Base-by-base conservation (phyloP, 2,888 invertebrate species). In the Phengaris alcon region DNA sequence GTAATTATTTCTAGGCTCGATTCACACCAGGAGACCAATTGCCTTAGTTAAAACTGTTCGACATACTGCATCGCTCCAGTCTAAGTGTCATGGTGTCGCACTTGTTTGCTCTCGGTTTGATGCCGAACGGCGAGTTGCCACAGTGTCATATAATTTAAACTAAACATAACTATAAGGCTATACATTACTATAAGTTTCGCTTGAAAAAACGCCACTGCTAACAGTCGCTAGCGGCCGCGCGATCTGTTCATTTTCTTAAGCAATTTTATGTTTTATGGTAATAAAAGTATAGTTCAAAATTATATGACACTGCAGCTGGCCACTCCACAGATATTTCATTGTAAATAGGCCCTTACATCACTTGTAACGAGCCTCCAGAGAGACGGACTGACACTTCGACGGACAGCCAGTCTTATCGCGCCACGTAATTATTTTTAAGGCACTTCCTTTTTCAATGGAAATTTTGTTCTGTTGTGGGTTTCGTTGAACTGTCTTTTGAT, bases 341-440 rank as follows among this genome's bases (percentile, higher is more conserved):
- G 64, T 22, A 6, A 64, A 64, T 35, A 0, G 10, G 12, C 35
- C 64, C 13, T 64, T 35, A 64, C 12, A 35, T 35, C 72, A 54
- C 54, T 70, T 70, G 70, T 52, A 70, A 70, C 22, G 7, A 72
- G 72, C 72, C 22, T 35, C 8, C 52, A 35, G 7, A 72, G 35
- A 54, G 72, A 72, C 72, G 13, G 13, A 72, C 70, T 72, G 52
- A 54, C 72, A 52, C 35, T 51, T 72, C 54, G 72, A 72, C 35
- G 72, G 72, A 72, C 72, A 22, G 72, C 54, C 52, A 35, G 52
- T 72, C 52, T 52, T 72, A 35, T 52, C 54, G 35, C 54, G 12
- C 46, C n/a, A 22, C 48, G 15, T 72, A 72, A 72, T 72, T 54
- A 72, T 72, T 72, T 72, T 54, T 8, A 68, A 52, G 72, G n/a